These are phyloP conservation scores for Nerophis ophidion DNA, from an alignment of 2,113 vertebrate species.

Conservation along the genomic window DNA sequence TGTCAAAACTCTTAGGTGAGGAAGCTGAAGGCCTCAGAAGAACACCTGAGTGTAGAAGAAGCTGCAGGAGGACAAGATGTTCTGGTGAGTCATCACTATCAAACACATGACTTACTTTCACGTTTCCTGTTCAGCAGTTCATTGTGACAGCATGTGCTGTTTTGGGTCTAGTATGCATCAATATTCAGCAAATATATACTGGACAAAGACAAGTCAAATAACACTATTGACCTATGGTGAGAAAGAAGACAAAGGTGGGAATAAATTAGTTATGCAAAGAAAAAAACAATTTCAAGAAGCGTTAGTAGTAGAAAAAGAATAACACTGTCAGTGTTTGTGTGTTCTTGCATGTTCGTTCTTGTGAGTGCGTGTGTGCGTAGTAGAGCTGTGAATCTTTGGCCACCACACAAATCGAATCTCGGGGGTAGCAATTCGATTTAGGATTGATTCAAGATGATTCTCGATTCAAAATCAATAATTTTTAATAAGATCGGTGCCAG, in stretches of 20 bases:
- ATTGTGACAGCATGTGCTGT: neutral
- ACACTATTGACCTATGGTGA: neutral
- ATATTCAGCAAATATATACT: constrained; percentile 30
- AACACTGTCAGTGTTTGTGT: too few relatives aligned
- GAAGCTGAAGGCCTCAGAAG: constrained; percentile 67
- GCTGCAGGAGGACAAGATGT: constrained; percentile 54
- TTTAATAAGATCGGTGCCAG: too few relatives aligned
- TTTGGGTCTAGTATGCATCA: constrained; percentile 15
- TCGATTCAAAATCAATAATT: too few relatives aligned
- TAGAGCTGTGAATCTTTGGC: too few relatives aligned
- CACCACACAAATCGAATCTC: too few relatives aligned
- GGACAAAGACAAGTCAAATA: constrained; percentile 22
- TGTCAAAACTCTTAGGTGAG: constrained; percentile 49
- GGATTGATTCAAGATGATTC: too few relatives aligned
- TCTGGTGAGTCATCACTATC: constrained; percentile 53
- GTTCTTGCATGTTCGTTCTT: too few relatives aligned
- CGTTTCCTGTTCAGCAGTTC: neutral
- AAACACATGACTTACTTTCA: neutral
- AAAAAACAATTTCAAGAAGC: neutral
- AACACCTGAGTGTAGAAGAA: constrained; percentile 66
- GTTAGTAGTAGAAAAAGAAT: too few relatives aligned
- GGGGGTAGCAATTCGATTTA: too few relatives aligned
- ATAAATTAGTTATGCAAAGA: constrained; percentile 27
- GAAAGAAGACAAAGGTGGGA: constrained; percentile 38
- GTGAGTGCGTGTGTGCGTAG: too few relatives aligned